These are phyloP conservation scores for Lypha dubia DNA, from an alignment of 2,888 invertebrate genomes.

Conservation along the genomic window DNA sequence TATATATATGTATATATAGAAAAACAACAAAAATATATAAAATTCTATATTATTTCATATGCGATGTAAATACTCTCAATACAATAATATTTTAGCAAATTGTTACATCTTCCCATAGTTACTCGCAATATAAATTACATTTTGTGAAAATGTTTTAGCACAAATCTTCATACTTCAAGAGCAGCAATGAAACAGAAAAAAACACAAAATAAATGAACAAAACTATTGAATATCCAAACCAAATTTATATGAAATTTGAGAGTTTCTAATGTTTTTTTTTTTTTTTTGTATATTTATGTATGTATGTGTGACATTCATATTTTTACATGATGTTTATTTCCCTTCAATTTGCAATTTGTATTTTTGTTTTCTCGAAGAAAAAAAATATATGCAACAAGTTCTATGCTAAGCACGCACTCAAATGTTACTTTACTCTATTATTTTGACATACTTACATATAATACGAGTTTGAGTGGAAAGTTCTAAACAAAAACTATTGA, in stretches of 20 bases:
- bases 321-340: not conserved
- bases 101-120: slow-evolving; percentile 76
- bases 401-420: slow-evolving; percentile 61
- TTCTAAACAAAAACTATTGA: not conserved
- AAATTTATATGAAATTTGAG: slow-evolving; percentile 45
- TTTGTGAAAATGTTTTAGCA: slow-evolving; percentile 75
- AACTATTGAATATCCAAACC: not conserved
- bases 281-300: no score
- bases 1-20: no score
- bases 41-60: not conserved
- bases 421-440: slow-evolving; percentile 44
- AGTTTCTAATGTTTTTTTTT: slow-evolving; percentile 27
- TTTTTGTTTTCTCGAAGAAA: no score
- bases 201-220: no score
- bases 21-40: not conserved
- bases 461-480: slow-evolving; percentile 10
- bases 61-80: no score
- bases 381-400: slow-evolving; percentile 50
- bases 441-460: slow-evolving; percentile 39
- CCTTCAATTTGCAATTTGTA: not conserved
- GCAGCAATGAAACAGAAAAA: slow-evolving; percentile 1
- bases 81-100: slow-evolving; percentile 54
- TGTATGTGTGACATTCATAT: not conserved
- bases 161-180: slow-evolving; percentile 48
- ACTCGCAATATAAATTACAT: slow-evolving; percentile 81